Evolutionary conservation across 2,888 invertebrate genomes (phyloP), one percentile per base, ranked within the genome.

Genomic region (Crocallis elinguaria): DNA sequence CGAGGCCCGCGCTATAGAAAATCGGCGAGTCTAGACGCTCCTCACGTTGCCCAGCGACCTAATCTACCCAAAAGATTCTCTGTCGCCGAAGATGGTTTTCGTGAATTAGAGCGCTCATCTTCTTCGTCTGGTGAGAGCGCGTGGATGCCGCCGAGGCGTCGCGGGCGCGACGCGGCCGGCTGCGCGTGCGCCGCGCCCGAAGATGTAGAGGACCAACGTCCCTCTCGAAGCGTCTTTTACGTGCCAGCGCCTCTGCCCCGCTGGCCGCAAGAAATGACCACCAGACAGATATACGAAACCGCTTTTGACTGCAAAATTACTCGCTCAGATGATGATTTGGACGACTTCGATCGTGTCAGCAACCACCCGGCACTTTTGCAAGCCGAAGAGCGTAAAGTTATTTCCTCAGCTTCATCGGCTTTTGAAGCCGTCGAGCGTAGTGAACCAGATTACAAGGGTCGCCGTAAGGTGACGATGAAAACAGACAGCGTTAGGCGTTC

Each of bases 261-360:
- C 82, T 94, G 93, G 86, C 90, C 92, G 76, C 90, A 86, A 87
- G 93, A 93, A 75, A 92, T 93, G 88, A 92, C 92, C 68, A 88
- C 92, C 82, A 93, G 96, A 73, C 96, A 96, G 86, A 93, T 97
- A 49, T 97, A 97, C 83, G 97, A 97, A 87, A 97, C 97, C 49
- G 97, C 97, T 52, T 97, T 97, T 84, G 97, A 97, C 85, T 96
- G 96, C 84, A 96, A 96, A 85, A 94, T 96, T 73, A 95, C 94
- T 76, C 94, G 95, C 62, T 96, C 96, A 6, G 95, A 95, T 69
- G 95, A 95, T 80, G 95, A 96, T 67, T 93, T 96, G 76, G 96
- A 96, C 73, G 95, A 95, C 67, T 94, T 96, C 43, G 96, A 96
- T 69, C 94, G 95, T 56, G 94, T 96, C 57, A 95, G 95, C 64